Conservation (phyloP, 2,797 vertebrate genomes). For the Parotocinclus haroldoi region DNA sequence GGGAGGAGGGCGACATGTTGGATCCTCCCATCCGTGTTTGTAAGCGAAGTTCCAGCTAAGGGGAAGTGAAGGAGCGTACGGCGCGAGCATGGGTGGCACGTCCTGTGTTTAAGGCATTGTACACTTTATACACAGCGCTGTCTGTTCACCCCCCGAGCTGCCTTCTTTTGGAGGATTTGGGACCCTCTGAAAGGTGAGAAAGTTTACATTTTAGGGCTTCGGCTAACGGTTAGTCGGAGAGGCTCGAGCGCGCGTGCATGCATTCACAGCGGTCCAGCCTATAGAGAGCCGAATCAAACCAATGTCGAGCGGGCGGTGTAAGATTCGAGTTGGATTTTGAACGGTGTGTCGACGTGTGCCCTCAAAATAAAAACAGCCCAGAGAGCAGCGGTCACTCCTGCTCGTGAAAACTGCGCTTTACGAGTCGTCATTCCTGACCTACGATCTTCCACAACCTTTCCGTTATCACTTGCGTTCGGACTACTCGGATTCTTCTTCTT, state of each 20-base stretch:
- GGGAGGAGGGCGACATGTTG: not conserved
- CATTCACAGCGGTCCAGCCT: no score
- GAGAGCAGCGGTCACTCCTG: no score
- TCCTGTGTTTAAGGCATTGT: not conserved
- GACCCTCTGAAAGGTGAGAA: not conserved
- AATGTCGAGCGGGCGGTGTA: no score
- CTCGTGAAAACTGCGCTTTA: not conserved
- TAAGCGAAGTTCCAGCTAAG: conserved; percentile 1
- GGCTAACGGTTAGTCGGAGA: no score
- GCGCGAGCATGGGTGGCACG: not conserved
- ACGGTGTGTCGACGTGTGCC: no score
- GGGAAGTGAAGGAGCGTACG: not conserved
- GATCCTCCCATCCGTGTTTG: not conserved
- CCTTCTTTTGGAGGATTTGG: not conserved
- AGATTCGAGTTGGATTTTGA: no score
- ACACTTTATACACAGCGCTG: not conserved
- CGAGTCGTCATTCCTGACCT: not conserved
- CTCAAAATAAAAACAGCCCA: no score
- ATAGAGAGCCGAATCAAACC: no score
- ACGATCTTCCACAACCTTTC: not conserved
- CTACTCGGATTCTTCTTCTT: not conserved
- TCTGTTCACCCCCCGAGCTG: no score
- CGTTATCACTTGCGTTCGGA: not conserved
- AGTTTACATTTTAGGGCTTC: not conserved
- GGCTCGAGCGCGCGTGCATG: no score